Evolutionary conservation across 2,113 vertebrate species (phyloP).

Genomic region (Prochilodus magdalenae): DNA sequence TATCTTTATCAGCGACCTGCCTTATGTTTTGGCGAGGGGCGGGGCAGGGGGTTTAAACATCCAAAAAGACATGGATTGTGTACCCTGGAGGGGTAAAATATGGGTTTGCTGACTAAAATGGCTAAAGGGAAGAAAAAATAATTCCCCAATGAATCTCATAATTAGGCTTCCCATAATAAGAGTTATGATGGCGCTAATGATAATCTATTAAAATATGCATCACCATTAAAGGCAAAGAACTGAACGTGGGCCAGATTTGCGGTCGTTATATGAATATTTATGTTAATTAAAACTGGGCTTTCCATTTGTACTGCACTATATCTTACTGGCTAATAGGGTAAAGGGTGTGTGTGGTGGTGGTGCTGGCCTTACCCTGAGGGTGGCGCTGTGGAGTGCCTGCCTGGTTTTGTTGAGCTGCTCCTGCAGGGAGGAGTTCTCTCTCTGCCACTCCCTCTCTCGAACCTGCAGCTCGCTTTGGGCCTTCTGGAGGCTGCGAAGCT

Average conservation of each 20-base stretch:
- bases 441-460: slow-evolving; percentile 29
- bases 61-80: slow-evolving; percentile 38
- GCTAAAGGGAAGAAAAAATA: slow-evolving; percentile 72
- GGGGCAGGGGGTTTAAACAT: neutral
- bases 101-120: slow-evolving; percentile 66
- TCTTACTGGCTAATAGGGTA: slow-evolving; percentile 62
- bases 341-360: slow-evolving; percentile 42
- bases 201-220: slow-evolving; percentile 81
- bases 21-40: slow-evolving; percentile 63
- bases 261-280: slow-evolving; percentile 77
- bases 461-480: slow-evolving; percentile 24
- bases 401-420: slow-evolving; percentile 16
- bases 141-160: slow-evolving; percentile 74
- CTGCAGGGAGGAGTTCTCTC: slow-evolving; percentile 28
- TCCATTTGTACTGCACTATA: slow-evolving; percentile 65
- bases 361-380: slow-evolving; percentile 52
- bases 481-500: slow-evolving; percentile 38
- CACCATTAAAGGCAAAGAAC: slow-evolving; percentile 71
- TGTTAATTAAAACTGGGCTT: slow-evolving; percentile 76
- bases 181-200: slow-evolving; percentile 74
- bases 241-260: slow-evolving; percentile 62
- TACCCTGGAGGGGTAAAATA: slow-evolving; percentile 56
- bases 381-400: slow-evolving; percentile 48
- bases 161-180: slow-evolving; percentile 76
- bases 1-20: slow-evolving; percentile 78